These are phyloP conservation scores for Neosilurus hyrtlii DNA, from an alignment of 2,797 vertebrate genomes.

Conservation along the genomic window DNA sequence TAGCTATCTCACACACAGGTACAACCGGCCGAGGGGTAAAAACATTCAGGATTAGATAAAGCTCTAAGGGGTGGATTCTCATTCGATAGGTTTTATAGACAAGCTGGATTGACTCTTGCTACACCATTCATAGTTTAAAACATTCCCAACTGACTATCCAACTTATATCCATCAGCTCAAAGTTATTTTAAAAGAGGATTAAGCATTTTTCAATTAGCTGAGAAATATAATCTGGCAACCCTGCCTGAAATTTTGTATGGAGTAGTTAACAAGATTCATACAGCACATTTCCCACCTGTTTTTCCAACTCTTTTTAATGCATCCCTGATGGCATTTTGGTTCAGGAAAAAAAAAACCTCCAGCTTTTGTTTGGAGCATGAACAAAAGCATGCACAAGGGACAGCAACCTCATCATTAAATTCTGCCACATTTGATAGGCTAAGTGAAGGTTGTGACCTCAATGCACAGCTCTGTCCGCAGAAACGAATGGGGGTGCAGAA, in stretches of 20 bases:
- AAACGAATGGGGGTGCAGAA: constrained; percentile 54
- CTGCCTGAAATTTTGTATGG: not conserved
- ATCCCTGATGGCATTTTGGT: constrained; percentile 41
- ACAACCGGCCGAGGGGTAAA: too few species aligned
- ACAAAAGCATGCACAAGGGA: constrained; percentile 59
- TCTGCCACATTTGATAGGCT: constrained; percentile 72
- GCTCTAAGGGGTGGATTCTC: not conserved
- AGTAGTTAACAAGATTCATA: not conserved
- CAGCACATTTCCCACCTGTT: constrained; percentile 9
- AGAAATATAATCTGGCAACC: constrained; percentile 2
- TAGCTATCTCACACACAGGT: too few species aligned
- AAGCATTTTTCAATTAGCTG: not conserved
- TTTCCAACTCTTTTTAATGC: constrained; percentile 33
- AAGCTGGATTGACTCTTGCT: not conserved
- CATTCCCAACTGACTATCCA: not conserved
- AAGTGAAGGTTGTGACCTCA: constrained; percentile 64
- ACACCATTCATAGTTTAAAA: not conserved
- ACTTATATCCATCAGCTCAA: not conserved
- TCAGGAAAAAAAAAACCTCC: constrained; percentile 21
- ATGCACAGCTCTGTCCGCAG: constrained; percentile 46
- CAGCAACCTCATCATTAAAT: constrained; percentile 70
- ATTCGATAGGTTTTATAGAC: not conserved
- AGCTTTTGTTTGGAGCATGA: constrained; percentile 53
- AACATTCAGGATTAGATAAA: not conserved
- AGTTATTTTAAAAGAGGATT: not conserved